Evolutionary conservation across 2,113 vertebrate genomes (phyloP), one percentile per base, ranked within the genome.

Genomic region (Lophius piscatorius): DNA sequence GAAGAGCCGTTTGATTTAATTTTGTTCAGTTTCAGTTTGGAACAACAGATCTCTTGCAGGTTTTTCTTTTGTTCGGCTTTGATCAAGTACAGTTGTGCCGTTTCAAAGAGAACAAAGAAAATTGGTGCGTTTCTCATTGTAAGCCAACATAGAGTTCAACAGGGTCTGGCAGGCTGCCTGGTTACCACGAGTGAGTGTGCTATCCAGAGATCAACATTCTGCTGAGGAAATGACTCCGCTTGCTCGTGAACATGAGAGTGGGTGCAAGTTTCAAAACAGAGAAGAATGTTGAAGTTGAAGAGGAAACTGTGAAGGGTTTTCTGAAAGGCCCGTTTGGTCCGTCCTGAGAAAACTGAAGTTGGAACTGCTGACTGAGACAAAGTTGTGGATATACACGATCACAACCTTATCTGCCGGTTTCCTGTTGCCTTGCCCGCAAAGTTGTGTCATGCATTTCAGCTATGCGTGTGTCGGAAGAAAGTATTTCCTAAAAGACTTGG

Each of bases 221-320:
- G n/a, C 31, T 66, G 65, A 44, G 46, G 44, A 70, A 78, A 79
- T 6, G 24, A 6, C 59, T 63, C 28, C 10, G 29, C 35, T 81
- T 79, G 72, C 70, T 61, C 63, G 80, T 80, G 40, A 71, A 24
- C 6, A 10, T 31, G 31, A 17, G n/a, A 17, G 9, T 23, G 41
- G 35, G 51, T 12, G 1, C 11, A 12, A 1, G n/a, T 73, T 58
- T 39, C 75, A 54, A n/a, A 72, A 76, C 35, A 31, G 17, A 26
- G n/a, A 24, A 52, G 36, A 5, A 40, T 36, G 59, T 24, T 35
- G 77, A 64, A 76, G 70, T 54, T 72, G 59, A 78, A 4, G 6
- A 1, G 55, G 45, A 59, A 51, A 44, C 20, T 48, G 33, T 28
- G 1, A 18, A 14, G 35, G 11, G 13, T 12, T 9, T 13, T 3